Conservation (phyloP, 2,113 vertebrate species). For the Takifugu flavidus region DNA sequence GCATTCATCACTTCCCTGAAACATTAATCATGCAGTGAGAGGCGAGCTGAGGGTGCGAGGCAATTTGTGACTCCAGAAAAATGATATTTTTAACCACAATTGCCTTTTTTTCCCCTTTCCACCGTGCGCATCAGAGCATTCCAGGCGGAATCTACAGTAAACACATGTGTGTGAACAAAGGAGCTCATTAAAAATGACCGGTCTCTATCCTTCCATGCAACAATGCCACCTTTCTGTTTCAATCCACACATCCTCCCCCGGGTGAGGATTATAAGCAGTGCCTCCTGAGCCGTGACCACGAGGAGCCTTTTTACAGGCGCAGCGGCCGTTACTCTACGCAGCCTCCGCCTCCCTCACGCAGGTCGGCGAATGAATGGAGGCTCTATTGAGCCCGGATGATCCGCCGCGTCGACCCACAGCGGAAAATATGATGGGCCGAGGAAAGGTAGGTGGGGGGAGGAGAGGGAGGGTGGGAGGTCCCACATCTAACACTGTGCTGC, state of each 20-base stretch:
- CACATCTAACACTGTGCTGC: constrained; percentile 1
- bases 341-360: constrained; percentile 39
- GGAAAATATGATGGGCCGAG: constrained; percentile 66
- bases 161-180: constrained; percentile 14
- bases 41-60: constrained; percentile 2
- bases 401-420: constrained; percentile 49
- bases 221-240: constrained; percentile 40
- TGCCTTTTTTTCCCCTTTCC: not conserved
- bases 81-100: not conserved
- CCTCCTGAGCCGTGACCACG: constrained; percentile 41
- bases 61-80: constrained; percentile 20
- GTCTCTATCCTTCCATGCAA: constrained; percentile 27
- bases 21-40: constrained; percentile 48
- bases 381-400: constrained; percentile 60
- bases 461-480: constrained; percentile 22
- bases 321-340: constrained; percentile 28
- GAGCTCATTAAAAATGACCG: constrained; percentile 31
- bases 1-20: constrained; percentile 28
- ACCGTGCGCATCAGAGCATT: constrained; percentile 14
- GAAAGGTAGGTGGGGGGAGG: constrained; percentile 56
- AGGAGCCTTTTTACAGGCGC: constrained; percentile 30
- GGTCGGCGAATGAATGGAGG: constrained; percentile 60
- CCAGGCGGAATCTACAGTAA: constrained; percentile 33
- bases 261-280: constrained; percentile 37
- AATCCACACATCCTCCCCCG: constrained; percentile 18